Percentiles rank a stretch among this genome's conserved stretches.
These are phyloP conservation scores for Hypothenemus hampei DNA, from an alignment of 1,140 invertebrate genomes.

Conservation along the genomic window DNA sequence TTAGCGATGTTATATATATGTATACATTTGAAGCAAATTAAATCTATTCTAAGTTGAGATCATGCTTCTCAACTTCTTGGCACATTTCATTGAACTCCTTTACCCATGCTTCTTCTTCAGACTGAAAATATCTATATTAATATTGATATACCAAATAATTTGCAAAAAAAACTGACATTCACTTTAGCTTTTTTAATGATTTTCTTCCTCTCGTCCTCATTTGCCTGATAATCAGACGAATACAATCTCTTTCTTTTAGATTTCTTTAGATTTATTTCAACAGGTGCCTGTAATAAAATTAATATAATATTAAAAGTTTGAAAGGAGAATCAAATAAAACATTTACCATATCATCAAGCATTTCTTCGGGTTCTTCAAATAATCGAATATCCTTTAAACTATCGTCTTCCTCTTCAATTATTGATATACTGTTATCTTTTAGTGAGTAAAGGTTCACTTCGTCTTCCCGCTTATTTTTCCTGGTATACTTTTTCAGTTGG, in stretches of 20 bases:
- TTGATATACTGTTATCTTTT: slow-evolving; percentile 1
- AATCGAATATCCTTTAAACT: not conserved
- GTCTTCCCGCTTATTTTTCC: not conserved
- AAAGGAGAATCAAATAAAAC: not conserved
- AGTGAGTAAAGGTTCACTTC: no score
- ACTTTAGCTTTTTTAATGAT: slow-evolving; percentile 20
- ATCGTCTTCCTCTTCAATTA: slow-evolving; percentile 1
- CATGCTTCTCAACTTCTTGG: slow-evolving; percentile 18
- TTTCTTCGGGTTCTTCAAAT: slow-evolving; percentile 15
- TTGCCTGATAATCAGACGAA: not conserved
- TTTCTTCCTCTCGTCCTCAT: not conserved
- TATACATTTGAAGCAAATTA: no score
- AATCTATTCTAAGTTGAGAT: slow-evolving; percentile 7
- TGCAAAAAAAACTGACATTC: slow-evolving; percentile 18
- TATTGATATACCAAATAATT: slow-evolving; percentile 14
- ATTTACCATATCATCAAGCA: slow-evolving; percentile 15
- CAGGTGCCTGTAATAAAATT: not conserved
- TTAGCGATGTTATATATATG: no score
- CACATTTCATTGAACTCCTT: slow-evolving; percentile 24
- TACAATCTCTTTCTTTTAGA: slow-evolving; percentile 7
- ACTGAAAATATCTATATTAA: slow-evolving; percentile 9
- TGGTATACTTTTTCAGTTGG: slow-evolving; percentile 6
- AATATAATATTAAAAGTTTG: not conserved
- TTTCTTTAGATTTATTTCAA: slow-evolving; percentile 1
- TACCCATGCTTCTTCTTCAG: slow-evolving; percentile 24